Evolutionary conservation across 1,140 invertebrate species (phyloP), one percentile per base, ranked within the genome.

Genomic region (Pygmarrhopalites habei): DNA sequence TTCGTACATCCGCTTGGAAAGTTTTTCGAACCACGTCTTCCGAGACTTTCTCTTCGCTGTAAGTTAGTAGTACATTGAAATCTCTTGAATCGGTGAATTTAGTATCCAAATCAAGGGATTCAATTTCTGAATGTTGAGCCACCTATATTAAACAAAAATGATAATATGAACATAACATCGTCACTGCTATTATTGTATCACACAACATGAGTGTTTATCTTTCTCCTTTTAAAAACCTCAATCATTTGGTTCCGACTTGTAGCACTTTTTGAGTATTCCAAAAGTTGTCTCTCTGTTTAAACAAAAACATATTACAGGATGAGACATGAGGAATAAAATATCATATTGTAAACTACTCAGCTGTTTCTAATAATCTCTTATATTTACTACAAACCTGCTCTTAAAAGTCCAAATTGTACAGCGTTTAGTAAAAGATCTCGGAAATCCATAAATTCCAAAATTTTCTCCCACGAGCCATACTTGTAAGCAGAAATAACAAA

Each of bases 401-500:
- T 85, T 19, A 85, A 83, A 63, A 82, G 79, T 10, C 85, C 83
- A 75, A 86, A 87, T 76, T 94, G 89, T 51, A 91, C 78, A 60
- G 92, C 95, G 72, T 87, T 85, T 63, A 88, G 85, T 35, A 96
- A 75, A 60, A 86, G 80, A 72, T 89, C 84, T 69, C 86, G 82
- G 72, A 94, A 89, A 71, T 89, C 85, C 61, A 92, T 83, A 75
- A 96, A 90, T 76, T 96, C 92, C 68, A 88, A 82, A 69, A 96
- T 85, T 80, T 95, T 94, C 57, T 86, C 82, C 78, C 95, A 95
- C 41, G 91, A 92, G 15, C 92, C 93, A 76, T 86, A 95, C 74
- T 94, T 94, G 76, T 95, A 96, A 2, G 89, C 89, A 72, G 89
- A 86, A 25, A 92, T 90, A 56, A 96, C 79, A 75, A 93, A 90